Evolutionary conservation across 1,140 invertebrate species (phyloP), one percentile per base, ranked within the genome.

Genomic region (Drosophila mojavensis): DNA sequence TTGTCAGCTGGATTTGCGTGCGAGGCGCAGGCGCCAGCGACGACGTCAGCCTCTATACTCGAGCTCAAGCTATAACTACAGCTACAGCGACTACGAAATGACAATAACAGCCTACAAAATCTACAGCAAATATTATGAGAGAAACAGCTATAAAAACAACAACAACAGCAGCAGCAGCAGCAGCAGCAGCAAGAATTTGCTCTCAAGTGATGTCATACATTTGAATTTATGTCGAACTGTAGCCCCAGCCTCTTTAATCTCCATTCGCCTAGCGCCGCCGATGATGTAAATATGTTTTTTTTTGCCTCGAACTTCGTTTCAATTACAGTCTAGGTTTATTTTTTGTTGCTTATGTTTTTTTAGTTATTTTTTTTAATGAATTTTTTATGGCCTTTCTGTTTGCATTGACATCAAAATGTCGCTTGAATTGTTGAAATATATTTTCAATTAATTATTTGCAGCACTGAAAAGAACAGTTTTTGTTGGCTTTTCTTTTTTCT

Each of bases 351-450:
- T 33, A 9, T 9, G 13, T 50, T 50, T 2, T 50, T 9, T 13
- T 6, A 28, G 48, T 26, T 26, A 24, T 50, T 50, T 50, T 50
- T 50, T 50, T 50, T 24, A 24, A 50, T 50, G 48, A 50, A 50
- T 50, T 62, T 77, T 63, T 73, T 79, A 78, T 88, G 65, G 43
- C 26, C 51, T 75, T 78, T 77, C 51, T 73, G 64, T 76, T 81
- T 79, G 60, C 82, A 82, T 82, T 89, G 84, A 83, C 83, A 88
- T 83, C 59, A 80, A 88, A 88, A 71, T 89, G 83, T 88, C 83
- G 88, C 69, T 71, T 78, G 63, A 75, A 69, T 56, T 69, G 61
- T 55, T 67, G 58, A 86, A 88, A 79, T 74, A 79, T 74, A 82
- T 79, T 88, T 82, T 68, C 58, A 54, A 79, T 79, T 82, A 76